Evolutionary conservation across 2,888 invertebrate species (phyloP), one percentile per base, ranked within the genome.

Genomic region (Noctua comes): DNA sequence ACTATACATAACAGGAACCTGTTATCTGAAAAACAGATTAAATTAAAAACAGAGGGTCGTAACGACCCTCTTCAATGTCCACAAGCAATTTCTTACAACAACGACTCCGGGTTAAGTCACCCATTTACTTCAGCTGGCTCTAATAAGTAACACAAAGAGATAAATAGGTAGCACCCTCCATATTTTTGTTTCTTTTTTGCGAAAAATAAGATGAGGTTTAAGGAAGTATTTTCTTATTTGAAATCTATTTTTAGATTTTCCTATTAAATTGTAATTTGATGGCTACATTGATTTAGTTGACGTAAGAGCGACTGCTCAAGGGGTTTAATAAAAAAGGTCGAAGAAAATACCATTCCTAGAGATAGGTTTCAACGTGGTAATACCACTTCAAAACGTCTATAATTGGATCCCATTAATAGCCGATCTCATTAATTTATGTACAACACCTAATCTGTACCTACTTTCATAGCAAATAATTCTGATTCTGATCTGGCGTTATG

Each of bases 51-150:
- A 79, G 73, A 54, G 68, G 76, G 46, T 76, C 76, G 80, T 86
- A 76, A 84, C 75, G 84, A 84, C 84, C 84, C 86, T 86, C 76
- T 76, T 84, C 86, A 83, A 86, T 76, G 86, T 86, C 84, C 79
- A 83, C 84, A 65, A 84, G 75, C 76, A 66, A 84, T 84, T 84
- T 86, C 84, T 84, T 83, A 86, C 73, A 76, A 79, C 83, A 83
- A 54, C 62, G 84, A 65, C 80, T 79, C 31, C 16, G 80, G 80
- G 84, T 83, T 86, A 79, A 83, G 80, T 79, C 80, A 74, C 73
- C 86, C 79, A 84, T 84, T 83, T 86, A 86, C 84, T 86, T 83
- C 84, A 86, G 86, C 84, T 76, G 84, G 62, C 79, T 86, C 73
- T 86, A 79, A 86, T 86, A 83, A 86, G 84, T 76, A 79, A 73